Evolutionary conservation across 2,888 invertebrate genomes (phyloP), one percentile per base, ranked within the genome.

Genomic region (Aproaerema taeniolella): DNA sequence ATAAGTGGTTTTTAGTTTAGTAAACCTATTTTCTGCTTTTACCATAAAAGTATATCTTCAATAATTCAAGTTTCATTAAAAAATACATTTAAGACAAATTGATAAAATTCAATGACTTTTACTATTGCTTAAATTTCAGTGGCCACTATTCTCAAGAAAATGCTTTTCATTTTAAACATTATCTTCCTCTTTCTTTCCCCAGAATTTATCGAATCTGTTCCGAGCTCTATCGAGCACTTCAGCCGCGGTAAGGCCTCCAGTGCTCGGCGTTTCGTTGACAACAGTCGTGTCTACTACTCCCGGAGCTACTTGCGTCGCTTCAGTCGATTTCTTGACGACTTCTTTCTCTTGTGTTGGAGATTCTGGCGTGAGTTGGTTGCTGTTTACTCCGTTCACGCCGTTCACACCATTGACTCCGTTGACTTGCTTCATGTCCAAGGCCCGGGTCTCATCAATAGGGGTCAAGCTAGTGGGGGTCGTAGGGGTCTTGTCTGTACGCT

Each of bases 191-290:
- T 91, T 92, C 50, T 93, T 92, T 94, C 94, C 92, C 94, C 94
- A 94, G 76, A 95, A 94, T 64, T 93, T 92, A 76, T 95, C 95
- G 68, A 95, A 94, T 57, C 94, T 91, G 72, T 91, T 92, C 56
- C 94, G 91, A 57, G 94, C 94, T 70, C 92, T 91, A 68, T 94
- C 94, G 50, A 95, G 85, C 46, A 94, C 93, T 66, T 94, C 93
- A 40, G 91, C 88, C 25, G 93, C 92, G 34, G 90, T 85, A 30
- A 91, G 82, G 1, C 89, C 87, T n/a, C 85, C 86, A 33, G 63
- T 58, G 38, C 58, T 53, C 20, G 79, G 52, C 36, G 67, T 47
- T 25, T 88, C 88, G 25, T 86, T 88, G 12, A 86, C 83, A 3
- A 87, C 80, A 12, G 82, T 81, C 1, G 80, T 90, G 50, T 89